Base-by-base conservation (phyloP, 2,113 vertebrate genomes). In the Megaleporinus macrocephalus region DNA sequence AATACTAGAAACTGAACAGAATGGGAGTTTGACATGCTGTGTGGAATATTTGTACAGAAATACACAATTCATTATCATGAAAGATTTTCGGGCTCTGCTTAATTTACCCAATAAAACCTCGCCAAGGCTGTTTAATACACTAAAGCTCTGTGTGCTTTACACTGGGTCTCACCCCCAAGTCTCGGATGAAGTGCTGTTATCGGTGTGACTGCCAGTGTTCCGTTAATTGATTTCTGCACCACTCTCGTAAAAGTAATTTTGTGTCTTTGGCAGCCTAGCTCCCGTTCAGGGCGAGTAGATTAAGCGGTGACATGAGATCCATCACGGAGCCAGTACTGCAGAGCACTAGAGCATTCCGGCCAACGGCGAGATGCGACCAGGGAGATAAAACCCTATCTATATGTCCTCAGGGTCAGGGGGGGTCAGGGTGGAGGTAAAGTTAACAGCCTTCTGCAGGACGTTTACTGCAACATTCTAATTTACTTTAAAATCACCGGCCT, bases 281-380 rank as follows among this genome's bases (percentile, higher is more conserved):
- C 15, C 86, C 82, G 84, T 90, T 41, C 55, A 70, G 79, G 84
- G 77, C 79, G 81, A 93, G 91, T 87, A 94, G 90, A 91, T 79
- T 71, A 92, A 88, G 87, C 85, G 84, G 79, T 92, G 89, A 90
- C 90, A 90, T 0, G 0, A 77, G 83, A 93, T 93, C 88, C 84
- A 86, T 89, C 91, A 91, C 0, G 0, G 53, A 57, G 68, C 22
- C 72, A 53, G 69, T 15, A 78, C 65, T 30, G 73, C 20, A 41
- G 76, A 0, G 29, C 12, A 33, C 6, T 66, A 78, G 20, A 29
- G 53, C 49, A 20, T 11, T 62, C 0, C 20, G 5, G 73, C 57
- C 76, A 27, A 22, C 57, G 66, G 65, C 47, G n/a, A 72, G 73
- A 44, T 59, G 72, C 26, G 61, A 30, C 20, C n/a, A 12, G n/a